Conservation (phyloP, 2,797 vertebrate genomes). For the Sebastes diploproa region DNA sequence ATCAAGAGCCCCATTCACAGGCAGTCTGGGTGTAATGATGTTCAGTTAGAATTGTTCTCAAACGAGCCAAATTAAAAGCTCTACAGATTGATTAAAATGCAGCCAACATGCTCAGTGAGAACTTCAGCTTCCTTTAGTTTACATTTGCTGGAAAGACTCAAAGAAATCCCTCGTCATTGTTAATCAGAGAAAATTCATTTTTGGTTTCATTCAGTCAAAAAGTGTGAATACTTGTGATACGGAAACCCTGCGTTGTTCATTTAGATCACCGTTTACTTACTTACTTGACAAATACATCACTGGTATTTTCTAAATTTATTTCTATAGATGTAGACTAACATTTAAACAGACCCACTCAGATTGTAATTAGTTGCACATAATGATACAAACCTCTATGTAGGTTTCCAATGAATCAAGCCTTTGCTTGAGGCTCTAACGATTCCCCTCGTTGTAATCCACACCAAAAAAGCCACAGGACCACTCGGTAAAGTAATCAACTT, state of each 20-base stretch:
- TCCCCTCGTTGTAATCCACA: too few species aligned
- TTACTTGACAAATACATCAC: not conserved
- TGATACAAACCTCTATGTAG: not conserved
- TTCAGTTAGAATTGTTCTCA: not conserved
- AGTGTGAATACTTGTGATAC: not conserved
- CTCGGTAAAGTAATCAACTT: too few species aligned
- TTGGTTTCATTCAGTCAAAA: not conserved
- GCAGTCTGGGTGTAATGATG: not conserved
- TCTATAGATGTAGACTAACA: not conserved
- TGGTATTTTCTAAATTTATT: not conserved
- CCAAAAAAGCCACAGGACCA: too few species aligned
- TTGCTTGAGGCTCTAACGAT: too few species aligned
- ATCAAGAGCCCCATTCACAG: not conserved
- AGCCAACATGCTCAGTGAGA: not conserved
- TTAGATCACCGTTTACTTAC: not conserved
- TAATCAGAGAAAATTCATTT: not conserved
- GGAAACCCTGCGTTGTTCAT: not conserved
- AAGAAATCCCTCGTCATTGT: not conserved
- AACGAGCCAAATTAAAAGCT: conserved; percentile 7
- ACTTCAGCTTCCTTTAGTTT: not conserved
- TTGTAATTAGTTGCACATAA: not conserved
- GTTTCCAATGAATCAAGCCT: too few species aligned
- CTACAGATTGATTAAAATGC: not conserved
- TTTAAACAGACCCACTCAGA: not conserved
- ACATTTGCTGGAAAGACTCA: not conserved